A percentile compares a stretch with the other conserved stretches of the same genome.
Evolutionary conservation across 2,888 invertebrate species (phyloP).

Genomic region (Podotricha telesiphe): DNA sequence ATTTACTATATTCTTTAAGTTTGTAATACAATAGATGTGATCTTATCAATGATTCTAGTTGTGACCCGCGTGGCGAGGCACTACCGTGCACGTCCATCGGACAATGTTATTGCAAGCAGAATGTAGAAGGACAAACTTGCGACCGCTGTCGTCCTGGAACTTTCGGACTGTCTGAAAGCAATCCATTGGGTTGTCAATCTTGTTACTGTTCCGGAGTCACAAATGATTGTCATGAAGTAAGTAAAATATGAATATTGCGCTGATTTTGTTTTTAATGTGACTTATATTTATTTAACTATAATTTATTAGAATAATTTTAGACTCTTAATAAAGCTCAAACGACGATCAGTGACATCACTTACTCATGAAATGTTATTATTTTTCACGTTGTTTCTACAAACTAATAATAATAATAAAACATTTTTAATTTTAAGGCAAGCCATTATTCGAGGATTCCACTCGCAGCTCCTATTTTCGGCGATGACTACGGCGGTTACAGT

Average conservation of each 20-base stretch:
- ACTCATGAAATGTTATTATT: too few species aligned
- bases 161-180: constrained; percentile 88
- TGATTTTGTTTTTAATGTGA: background rate
- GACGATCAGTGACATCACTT: too few species aligned
- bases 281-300: too few species aligned
- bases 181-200: constrained; percentile 90
- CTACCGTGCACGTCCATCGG: constrained; percentile 62
- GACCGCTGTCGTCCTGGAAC: constrained; percentile 90
- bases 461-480: constrained; percentile 70
- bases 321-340: too few species aligned
- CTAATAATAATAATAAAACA: background rate
- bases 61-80: constrained; percentile 65
- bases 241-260: background rate
- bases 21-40: background rate
- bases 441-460: constrained; percentile 64
- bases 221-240: constrained; percentile 87
- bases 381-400: background rate
- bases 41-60: constrained; percentile 52
- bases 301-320: too few species aligned
- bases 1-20: background rate
- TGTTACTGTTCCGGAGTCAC: constrained; percentile 95
- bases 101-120: constrained; percentile 87
- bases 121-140: constrained; percentile 91
- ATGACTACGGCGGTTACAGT: constrained; percentile 68
- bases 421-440: constrained; percentile 55